Percentiles rank a stretch among this genome's conserved stretches.
Evolutionary conservation across 2,113 vertebrate species (phyloP).

Genomic region (Onychostruthus taczanowskii): DNA sequence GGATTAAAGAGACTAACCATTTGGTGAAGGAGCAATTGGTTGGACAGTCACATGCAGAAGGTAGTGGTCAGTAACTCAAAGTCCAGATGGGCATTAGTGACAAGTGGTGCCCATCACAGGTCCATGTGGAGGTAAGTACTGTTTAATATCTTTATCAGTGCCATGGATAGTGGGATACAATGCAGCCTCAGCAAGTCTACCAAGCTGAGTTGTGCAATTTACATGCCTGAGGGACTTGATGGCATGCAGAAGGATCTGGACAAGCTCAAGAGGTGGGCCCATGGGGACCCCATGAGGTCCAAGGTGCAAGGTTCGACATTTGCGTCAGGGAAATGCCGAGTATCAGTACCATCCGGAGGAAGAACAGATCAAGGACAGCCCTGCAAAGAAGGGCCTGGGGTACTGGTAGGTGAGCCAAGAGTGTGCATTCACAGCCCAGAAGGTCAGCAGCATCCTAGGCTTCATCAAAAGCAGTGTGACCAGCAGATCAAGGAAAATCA

Average conservation of each 20-base stretch:
- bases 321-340: neutral
- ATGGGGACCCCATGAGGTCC: neutral
- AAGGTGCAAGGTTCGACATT: neutral
- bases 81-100: neutral
- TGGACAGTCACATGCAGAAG: neutral
- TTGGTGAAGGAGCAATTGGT: neutral
- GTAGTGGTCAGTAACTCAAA: neutral
- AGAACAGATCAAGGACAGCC: neutral
- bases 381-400: neutral
- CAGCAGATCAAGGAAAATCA: neutral
- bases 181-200: neutral
- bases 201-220: neutral
- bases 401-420: neutral
- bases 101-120: no score
- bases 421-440: neutral
- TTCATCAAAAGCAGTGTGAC: neutral
- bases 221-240: neutral
- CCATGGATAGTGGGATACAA: no score
- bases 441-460: neutral
- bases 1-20: neutral
- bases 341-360: neutral
- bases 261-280: neutral
- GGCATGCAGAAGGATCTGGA: neutral
- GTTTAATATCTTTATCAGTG: neutral
- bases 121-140: neutral